Conservation (phyloP, 2,888 invertebrate genomes). For the Pristionchus arcanus region DNA sequence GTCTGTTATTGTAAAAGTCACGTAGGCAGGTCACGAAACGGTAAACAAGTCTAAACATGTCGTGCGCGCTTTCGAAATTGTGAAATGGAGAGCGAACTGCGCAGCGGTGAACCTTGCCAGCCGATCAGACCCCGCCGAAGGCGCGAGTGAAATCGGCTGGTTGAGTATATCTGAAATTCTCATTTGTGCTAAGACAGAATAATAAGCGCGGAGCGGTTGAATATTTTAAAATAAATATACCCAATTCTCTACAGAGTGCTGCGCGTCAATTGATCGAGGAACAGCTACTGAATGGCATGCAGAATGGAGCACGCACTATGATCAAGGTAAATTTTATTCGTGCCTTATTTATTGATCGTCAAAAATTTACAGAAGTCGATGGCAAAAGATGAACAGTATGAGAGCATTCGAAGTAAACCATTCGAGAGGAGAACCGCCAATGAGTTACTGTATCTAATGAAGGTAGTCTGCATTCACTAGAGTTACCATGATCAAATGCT, state of each 20-base stretch:
- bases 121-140: too few species aligned
- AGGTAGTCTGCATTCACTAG: neutral
- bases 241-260: neutral
- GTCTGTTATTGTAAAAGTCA: too few species aligned
- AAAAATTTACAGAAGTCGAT: neutral
- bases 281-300: neutral
- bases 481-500: neutral
- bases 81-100: too few species aligned
- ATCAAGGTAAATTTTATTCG: neutral
- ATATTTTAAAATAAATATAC: too few species aligned
- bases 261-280: neutral
- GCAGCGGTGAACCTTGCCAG: too few species aligned
- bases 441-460: neutral
- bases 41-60: too few species aligned
- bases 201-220: too few species aligned
- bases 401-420: neutral
- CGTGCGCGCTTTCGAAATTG: too few species aligned
- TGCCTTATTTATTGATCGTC: neutral
- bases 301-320: neutral
- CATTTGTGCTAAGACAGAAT: too few species aligned
- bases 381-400: neutral
- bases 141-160: too few species aligned
- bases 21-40: too few species aligned
- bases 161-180: too few species aligned
- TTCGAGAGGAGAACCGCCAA: neutral